A percentile compares a stretch with the other conserved stretches of the same genome.
Evolutionary conservation across 2,113 vertebrate species (phyloP).

Genomic region (Corythaixoides concolor): DNA sequence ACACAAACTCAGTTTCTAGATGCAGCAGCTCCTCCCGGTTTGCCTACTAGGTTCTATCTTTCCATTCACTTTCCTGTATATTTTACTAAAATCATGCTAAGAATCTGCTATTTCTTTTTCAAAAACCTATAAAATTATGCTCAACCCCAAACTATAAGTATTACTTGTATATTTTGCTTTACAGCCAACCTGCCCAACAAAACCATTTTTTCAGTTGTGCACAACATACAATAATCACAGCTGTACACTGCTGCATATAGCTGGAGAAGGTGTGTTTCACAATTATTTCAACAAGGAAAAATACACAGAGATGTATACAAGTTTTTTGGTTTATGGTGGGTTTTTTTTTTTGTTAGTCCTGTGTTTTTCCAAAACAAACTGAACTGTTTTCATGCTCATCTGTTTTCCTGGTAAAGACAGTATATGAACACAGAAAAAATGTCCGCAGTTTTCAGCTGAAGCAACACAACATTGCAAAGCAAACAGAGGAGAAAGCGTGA

Average conservation of each 20-base stretch:
- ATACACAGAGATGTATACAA: not conserved
- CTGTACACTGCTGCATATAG: not conserved
- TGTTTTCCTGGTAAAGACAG: not conserved
- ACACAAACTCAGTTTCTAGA: not conserved
- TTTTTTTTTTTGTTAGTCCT: not conserved
- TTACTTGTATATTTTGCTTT: not conserved
- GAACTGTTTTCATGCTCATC: not conserved
- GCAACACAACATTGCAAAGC: not conserved
- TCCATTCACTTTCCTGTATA: not conserved
- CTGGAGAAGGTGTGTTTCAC: not conserved
- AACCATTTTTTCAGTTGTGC: not conserved
- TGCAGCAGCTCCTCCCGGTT: not conserved
- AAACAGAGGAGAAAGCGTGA: not conserved
- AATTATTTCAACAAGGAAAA: not conserved
- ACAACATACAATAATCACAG: not conserved
- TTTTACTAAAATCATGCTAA: not conserved
- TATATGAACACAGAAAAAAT: not conserved
- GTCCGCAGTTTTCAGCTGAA: not conserved
- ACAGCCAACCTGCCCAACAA: not conserved
- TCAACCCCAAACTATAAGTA: not conserved
- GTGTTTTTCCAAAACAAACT: not conserved
- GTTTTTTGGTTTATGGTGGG: accelerated
- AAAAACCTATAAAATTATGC: not conserved
- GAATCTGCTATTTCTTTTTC: not conserved
- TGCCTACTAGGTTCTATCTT: not conserved